phyloP scores from a whole-genome alignment of 2,888 invertebrate species.

The Drosophila pegasa region DNA sequence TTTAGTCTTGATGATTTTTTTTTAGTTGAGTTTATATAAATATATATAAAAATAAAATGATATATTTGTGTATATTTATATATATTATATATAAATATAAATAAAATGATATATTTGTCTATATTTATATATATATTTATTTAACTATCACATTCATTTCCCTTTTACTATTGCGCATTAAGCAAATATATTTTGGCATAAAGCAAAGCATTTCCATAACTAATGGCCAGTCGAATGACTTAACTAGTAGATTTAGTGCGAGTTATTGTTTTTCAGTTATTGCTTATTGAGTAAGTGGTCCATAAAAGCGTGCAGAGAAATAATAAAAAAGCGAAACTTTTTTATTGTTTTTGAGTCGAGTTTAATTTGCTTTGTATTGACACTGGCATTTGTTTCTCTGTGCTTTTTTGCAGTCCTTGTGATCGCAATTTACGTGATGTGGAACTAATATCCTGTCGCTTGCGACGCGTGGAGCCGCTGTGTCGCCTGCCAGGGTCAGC shows the following conservation, averaged over 20 bases:
- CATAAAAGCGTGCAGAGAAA: not conserved
- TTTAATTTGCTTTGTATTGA: slow-evolving; percentile 9
- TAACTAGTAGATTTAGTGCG: not conserved
- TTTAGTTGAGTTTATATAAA: too few species aligned
- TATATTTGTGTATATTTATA: too few species aligned
- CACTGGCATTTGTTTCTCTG: not conserved
- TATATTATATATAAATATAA: too few species aligned
- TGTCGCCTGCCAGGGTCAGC: slow-evolving; percentile 89
- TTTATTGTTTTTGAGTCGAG: slow-evolving; percentile 1
- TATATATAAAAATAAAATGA: too few species aligned
- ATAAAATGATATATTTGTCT: too few species aligned
- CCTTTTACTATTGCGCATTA: not conserved
- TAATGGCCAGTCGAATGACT: not conserved
- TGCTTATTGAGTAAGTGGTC: not conserved
- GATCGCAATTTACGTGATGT: slow-evolving; percentile 90
- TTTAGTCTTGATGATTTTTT: too few species aligned
- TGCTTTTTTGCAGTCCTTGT: slow-evolving; percentile 86
- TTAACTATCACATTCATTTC: not conserved
- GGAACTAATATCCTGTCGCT: slow-evolving; percentile 89
- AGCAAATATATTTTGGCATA: not conserved
- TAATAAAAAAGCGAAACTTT: not conserved
- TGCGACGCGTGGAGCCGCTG: slow-evolving; percentile 88
- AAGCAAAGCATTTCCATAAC: too few species aligned
- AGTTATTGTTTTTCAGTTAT: not conserved
- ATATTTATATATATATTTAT: too few species aligned